A percentile compares a stretch with the other conserved stretches of the same genome.
These are phyloP conservation scores for Drosophila ohnishii DNA, from an alignment of 1,140 invertebrate species.

Conservation along the genomic window DNA sequence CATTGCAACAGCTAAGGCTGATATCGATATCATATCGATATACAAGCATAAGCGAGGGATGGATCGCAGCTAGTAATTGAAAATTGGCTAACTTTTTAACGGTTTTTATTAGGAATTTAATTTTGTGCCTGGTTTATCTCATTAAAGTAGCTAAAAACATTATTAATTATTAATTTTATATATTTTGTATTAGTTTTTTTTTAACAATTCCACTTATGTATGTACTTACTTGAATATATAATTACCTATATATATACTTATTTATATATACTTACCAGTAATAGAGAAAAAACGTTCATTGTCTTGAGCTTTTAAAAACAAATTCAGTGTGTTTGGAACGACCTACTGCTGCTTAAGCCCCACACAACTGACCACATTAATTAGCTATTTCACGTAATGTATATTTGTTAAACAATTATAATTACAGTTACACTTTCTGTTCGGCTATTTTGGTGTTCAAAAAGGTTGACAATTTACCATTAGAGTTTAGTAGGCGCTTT, in stretches of 20 bases:
- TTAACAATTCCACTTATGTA: too few relatives aligned
- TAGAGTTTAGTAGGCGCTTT: constrained; percentile 36
- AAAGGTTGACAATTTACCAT: constrained; percentile 36
- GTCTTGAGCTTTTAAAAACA: neutral
- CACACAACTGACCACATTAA: constrained; percentile 23
- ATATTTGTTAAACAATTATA: constrained; percentile 71
- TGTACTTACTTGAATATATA: too few relatives aligned
- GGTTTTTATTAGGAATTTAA: neutral
- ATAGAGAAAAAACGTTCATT: too few relatives aligned
- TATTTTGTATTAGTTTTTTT: too few relatives aligned
- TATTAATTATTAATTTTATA: too few relatives aligned
- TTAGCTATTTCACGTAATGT: constrained; percentile 62
- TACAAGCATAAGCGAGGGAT: neutral
- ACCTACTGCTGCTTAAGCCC: neutral
- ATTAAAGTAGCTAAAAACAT: too few relatives aligned
- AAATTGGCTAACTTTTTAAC: neutral
- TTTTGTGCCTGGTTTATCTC: too few relatives aligned
- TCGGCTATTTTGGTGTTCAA: constrained; percentile 47
- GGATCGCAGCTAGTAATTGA: neutral
- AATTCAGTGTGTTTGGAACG: too few relatives aligned
- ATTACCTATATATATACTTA: too few relatives aligned
- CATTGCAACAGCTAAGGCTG: neutral
- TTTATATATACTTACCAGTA: too few relatives aligned
- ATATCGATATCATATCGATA: constrained; percentile 3
- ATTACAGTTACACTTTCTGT: constrained; percentile 49